These are phyloP conservation scores for Desmophyllum pertusum DNA, from an alignment of 92 coral and sea anemone species.

Conservation along the genomic window DNA sequence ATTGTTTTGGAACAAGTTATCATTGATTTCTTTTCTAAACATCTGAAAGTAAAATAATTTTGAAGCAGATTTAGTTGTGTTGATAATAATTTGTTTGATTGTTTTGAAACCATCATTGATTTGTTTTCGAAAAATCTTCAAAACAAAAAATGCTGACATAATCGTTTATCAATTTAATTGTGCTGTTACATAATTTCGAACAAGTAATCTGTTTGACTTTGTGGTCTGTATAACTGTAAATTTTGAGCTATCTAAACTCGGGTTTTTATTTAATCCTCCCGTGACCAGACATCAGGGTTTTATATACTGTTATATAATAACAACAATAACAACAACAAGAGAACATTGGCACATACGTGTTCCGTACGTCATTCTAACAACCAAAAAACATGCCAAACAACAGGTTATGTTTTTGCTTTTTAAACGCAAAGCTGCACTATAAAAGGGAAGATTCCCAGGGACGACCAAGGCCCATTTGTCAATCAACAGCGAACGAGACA, in stretches of 20 bases:
- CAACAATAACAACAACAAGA: background rate
- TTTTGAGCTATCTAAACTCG: background rate
- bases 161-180: too few species aligned
- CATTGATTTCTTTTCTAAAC: too few species aligned
- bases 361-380: background rate
- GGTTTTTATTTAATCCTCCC: too few species aligned
- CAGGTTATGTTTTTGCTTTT: background rate
- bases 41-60: too few species aligned
- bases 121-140: too few species aligned
- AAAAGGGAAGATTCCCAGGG: background rate
- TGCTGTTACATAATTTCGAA: too few species aligned
- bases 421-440: background rate
- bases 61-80: too few species aligned
- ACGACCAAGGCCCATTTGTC: background rate
- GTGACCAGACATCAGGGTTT: slow-evolving; percentile 7
- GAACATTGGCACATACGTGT: background rate
- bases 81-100: background rate
- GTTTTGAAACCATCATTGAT: too few species aligned
- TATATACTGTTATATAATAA: too few species aligned
- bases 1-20: too few species aligned
- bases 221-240: slow-evolving; percentile 1
- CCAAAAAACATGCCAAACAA: background rate
- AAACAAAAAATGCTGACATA: too few species aligned
- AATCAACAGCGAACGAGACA: background rate
- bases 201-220: background rate